phyloP scores from a whole-genome alignment of 2,797 vertebrate genomes.

The Peromyscus attwateri region DNA sequence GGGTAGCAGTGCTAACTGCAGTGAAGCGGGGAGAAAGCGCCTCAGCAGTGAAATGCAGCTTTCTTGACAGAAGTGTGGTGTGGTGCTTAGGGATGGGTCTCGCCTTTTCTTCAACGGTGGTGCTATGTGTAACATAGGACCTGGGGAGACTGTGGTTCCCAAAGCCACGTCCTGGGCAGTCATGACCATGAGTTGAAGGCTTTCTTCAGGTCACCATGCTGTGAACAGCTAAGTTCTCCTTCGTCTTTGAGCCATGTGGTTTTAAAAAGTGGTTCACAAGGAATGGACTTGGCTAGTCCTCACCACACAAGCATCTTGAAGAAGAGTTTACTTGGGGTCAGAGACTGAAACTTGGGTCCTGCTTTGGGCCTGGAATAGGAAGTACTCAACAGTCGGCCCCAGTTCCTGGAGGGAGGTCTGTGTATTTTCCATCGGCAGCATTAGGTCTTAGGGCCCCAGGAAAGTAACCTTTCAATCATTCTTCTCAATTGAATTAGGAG shows the following conservation, averaged over 20 bases:
- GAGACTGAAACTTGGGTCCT: background rate
- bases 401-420: background rate
- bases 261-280: constrained; percentile 51
- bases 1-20: background rate
- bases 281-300: constrained; percentile 24
- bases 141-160: background rate
- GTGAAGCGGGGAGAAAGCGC: background rate
- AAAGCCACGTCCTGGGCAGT: background rate
- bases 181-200: background rate
- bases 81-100: background rate
- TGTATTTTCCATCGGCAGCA: background rate
- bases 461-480: constrained; percentile 32
- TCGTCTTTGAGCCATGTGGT: background rate
- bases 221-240: background rate
- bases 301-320: background rate
- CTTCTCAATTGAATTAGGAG: background rate
- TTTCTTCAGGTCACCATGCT: background rate
- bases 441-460: background rate
- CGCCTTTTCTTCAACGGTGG: constrained; percentile 2
- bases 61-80: background rate
- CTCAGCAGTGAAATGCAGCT: background rate
- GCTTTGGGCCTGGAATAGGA: background rate
- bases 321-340: constrained; percentile 30
- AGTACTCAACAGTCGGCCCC: background rate
- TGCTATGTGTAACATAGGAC: background rate